Evolutionary conservation across 2,888 invertebrate species (phyloP).

Genomic region (Dendrolimus pini): DNA sequence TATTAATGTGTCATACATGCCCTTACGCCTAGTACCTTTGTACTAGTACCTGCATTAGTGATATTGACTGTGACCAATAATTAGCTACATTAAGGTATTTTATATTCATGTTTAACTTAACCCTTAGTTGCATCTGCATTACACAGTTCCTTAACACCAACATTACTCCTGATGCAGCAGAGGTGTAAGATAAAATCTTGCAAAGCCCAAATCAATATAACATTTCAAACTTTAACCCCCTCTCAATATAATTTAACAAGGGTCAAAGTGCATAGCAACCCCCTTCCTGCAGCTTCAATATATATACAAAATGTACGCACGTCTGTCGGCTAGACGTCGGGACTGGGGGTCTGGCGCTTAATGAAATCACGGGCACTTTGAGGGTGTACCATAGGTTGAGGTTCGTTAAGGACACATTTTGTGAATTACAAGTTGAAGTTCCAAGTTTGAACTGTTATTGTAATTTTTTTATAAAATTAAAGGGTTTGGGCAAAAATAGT

Average conservation of each 20-base stretch:
- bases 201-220: not conserved
- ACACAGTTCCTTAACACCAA: no score
- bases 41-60: no score
- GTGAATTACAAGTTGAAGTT: not conserved
- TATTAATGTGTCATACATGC: no score
- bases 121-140: no score
- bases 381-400: not conserved
- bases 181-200: not conserved
- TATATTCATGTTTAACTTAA: no score
- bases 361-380: slow-evolving; percentile 27
- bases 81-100: no score
- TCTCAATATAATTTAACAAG: not conserved
- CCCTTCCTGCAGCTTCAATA: not conserved
- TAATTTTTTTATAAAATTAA: no score
- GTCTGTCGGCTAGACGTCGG: slow-evolving; percentile 36
- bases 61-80: no score
- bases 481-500: no score
- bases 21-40: no score
- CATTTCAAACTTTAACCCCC: not conserved
- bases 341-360: slow-evolving; percentile 28
- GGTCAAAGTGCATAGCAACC: not conserved
- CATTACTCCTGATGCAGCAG: no score
- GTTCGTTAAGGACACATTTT: not conserved
- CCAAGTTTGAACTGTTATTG: no score
- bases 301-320: not conserved